These are phyloP conservation scores for Calidris pugnax DNA, from an alignment of 2,113 vertebrate species.

Conservation along the genomic window DNA sequence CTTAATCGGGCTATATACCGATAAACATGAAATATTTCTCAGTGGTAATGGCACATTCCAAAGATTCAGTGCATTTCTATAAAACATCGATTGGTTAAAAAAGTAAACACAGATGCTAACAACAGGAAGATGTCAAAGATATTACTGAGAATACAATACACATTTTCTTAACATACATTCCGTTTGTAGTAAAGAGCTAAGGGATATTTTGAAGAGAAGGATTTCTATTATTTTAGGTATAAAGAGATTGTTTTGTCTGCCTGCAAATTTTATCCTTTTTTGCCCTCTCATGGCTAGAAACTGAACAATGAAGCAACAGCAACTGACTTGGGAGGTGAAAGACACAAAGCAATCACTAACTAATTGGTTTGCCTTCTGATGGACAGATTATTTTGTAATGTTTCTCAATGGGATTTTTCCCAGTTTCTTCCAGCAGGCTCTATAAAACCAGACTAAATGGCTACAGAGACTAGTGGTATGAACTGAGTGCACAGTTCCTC, in stretches of 20 bases:
- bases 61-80: neutral
- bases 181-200: neutral
- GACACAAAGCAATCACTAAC: neutral
- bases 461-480: neutral
- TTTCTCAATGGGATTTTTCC: neutral
- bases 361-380: neutral
- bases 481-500: neutral
- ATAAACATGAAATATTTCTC: neutral
- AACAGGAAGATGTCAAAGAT: neutral
- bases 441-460: neutral
- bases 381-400: neutral
- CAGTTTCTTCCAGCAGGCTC: neutral
- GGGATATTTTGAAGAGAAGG: neutral
- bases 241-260: neutral
- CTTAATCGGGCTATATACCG: neutral
- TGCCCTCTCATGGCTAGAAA: rapidly evolving
- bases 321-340: neutral
- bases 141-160: neutral
- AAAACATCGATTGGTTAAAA: neutral
- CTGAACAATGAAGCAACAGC: neutral
- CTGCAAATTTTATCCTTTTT: neutral
- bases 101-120: neutral
- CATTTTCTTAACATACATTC: neutral
- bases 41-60: neutral
- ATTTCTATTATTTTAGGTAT: neutral